Percentiles rank a stretch among this genome's conserved stretches.
These are phyloP conservation scores for Hybognathus amarus DNA, from an alignment of 2,797 vertebrate genomes.

Conservation along the genomic window DNA sequence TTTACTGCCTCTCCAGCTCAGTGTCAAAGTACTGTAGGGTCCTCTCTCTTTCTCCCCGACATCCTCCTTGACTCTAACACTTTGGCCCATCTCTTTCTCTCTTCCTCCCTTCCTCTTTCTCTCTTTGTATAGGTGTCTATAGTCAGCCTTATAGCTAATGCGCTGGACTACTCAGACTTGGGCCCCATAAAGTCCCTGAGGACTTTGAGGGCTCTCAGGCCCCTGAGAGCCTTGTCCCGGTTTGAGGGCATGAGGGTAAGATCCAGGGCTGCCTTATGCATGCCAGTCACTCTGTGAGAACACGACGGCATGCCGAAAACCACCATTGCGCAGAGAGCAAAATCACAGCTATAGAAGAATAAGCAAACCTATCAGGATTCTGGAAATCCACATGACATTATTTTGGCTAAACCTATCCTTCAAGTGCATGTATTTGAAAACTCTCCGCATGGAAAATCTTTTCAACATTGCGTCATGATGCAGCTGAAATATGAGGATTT, in stretches of 20 bases:
- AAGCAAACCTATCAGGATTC: slow-evolving; percentile 28
- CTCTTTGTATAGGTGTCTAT: slow-evolving; percentile 99
- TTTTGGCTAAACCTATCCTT: slow-evolving; percentile 30
- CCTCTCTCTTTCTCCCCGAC: slow-evolving; percentile 71
- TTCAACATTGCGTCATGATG: slow-evolving; percentile 55
- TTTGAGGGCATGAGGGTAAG: slow-evolving; percentile 99
- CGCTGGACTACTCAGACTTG: slow-evolving; percentile 99
- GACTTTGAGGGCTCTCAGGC: slow-evolving; percentile 99
- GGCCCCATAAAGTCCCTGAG: slow-evolving; percentile 99
- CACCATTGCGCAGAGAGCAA: slow-evolving; percentile 60
- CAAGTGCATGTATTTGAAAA: slow-evolving; percentile 54
- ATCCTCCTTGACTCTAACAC: slow-evolving; percentile 78
- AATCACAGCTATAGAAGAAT: slow-evolving; percentile 26
- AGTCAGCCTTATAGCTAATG: slow-evolving; percentile 99
- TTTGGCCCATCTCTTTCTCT: slow-evolving; percentile 75
- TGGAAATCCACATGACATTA: slow-evolving; percentile 35
- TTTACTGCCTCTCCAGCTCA: slow-evolving; percentile 70
- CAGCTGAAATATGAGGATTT: slow-evolving; percentile 50
- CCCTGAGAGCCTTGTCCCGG: slow-evolving; percentile 99
- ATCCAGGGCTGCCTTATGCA: slow-evolving; percentile 92
- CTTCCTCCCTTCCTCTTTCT: slow-evolving; percentile 86
- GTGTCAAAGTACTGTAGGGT: slow-evolving; percentile 82
- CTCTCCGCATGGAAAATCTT: slow-evolving; percentile 49
- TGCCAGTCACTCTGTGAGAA: slow-evolving; percentile 78
- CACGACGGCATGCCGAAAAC: slow-evolving; percentile 75